Evolutionary conservation across 2,888 invertebrate species (phyloP), one percentile per base, ranked within the genome.

Genomic region (Heteromurus nitidus): DNA sequence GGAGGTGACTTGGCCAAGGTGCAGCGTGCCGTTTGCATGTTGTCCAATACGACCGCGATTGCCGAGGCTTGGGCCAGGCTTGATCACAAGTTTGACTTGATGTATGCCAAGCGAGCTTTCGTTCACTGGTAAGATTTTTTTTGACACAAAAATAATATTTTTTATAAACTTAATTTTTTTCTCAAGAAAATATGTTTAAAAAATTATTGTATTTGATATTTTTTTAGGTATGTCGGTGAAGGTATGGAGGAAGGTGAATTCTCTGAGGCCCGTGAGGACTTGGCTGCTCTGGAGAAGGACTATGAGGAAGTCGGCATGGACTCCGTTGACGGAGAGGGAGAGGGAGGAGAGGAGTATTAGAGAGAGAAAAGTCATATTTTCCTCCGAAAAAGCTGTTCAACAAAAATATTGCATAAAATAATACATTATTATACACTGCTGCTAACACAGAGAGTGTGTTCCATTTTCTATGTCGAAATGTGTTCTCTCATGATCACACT

Each of bases 61-160:
- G 97, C 96, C 36, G 98, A 98, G 62, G 98, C 98, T 47, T 98
- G 98, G 98, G 96, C 97, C 28, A 94, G 98, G 88, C 92, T 98
- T 84, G 97, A 98, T 91, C 97, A 96, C 91, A 98, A 97, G 91
- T 96, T 97, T 90, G 97, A 97, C 90, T 92, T 97, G 83, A 97
- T 97, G 96, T 98, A 96, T 90, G 96, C 97, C 90, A 97, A 97
- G 92, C 93, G 97, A 87, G 97, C 97, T 77, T 98, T 98, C 91
- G 97, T 97, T 84, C 97, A 98, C 91, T 97, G 97, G 97, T 82
- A 58, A 36, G 36, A 36, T 36, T 9, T 36, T 9, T 9, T 36
- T 9, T 13, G 36, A 13, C 22, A n/a, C n/a, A 64, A 47, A 30
- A 77, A 70, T 70, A 90, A 90, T 36, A 36, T 36, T 36, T 9